Evolutionary conservation across 1,140 invertebrate genomes (phyloP).

Genomic region (Scaptodrosophila lebanonensis): DNA sequence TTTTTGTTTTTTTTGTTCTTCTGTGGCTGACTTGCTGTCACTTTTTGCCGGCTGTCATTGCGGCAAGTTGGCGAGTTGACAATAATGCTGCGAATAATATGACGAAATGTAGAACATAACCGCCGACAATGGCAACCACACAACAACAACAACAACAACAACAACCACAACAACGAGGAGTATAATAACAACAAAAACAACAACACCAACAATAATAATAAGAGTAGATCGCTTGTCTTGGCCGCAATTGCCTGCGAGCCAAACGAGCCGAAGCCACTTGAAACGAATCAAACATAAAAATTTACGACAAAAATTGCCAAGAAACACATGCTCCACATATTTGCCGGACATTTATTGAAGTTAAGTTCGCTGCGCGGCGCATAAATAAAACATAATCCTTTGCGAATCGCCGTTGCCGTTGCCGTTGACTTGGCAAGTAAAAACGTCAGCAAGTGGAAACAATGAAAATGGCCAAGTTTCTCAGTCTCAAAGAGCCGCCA

Average conservation of each 20-base stretch:
- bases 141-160: neutral
- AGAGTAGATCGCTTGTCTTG: too few species aligned
- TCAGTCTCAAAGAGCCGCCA: slow-evolving; percentile 1
- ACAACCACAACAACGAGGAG: slow-evolving; percentile 9
- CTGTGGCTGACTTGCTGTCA: slow-evolving; percentile 24
- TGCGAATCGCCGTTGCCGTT: slow-evolving; percentile 32
- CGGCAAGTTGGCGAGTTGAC: slow-evolving; percentile 46
- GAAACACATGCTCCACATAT: slow-evolving; percentile 77
- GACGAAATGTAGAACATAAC: slow-evolving; percentile 75
- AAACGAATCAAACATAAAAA: slow-evolving; percentile 65
- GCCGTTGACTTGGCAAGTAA: slow-evolving; percentile 25
- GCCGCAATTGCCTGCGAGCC: too few species aligned
- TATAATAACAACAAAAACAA: too few species aligned
- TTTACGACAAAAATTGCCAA: slow-evolving; percentile 75
- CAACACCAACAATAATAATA: too few species aligned
- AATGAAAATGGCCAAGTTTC: slow-evolving; percentile 32
- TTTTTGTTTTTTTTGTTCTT: slow-evolving; percentile 2
- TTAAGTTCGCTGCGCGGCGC: slow-evolving; percentile 71
- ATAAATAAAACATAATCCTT: slow-evolving; percentile 77
- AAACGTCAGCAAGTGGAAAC: slow-evolving; percentile 39
- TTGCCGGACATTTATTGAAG: slow-evolving; percentile 77
- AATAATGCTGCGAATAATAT: slow-evolving; percentile 76
- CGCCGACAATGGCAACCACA: slow-evolving; percentile 50
- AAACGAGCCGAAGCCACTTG: too few species aligned
- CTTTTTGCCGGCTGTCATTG: slow-evolving; percentile 36